Evolutionary conservation across 2,797 vertebrate genomes (phyloP), one percentile per base, ranked within the genome.

Genomic region (Pelodytes ibericus): DNA sequence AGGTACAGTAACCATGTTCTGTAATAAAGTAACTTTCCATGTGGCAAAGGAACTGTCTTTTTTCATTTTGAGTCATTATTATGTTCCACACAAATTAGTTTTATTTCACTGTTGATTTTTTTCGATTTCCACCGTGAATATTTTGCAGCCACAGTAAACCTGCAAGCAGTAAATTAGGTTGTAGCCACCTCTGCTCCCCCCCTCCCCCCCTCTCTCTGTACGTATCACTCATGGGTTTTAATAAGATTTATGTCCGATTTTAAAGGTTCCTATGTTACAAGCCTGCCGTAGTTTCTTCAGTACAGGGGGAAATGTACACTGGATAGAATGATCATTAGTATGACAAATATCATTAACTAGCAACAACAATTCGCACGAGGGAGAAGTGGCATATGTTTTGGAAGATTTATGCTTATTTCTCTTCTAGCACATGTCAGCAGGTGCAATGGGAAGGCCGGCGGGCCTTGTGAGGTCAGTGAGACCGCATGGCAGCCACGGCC

Each of bases 81-180:
- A 62, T 79, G 76, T 73, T 79, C 63, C 70, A 79, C 76, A 72
- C 76, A 79, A 79, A 79, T 73, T 79, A 79, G 70, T 79, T 79
- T 79, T 78, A 71, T 78, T 78, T 67, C 72, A 78, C 51, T 51
- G 64, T 62, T 68, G 56, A 79, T 61, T 79, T 79, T n/a, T n/a
- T 79, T 64, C 63, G 47, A 62, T 66, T 72, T 67, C 63, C 70
- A 72, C 24, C 26, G 24, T 72, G 57, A 72, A 72, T 58, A 49
- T 53, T 53, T 33, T 11, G 60, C 53, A 66, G 53, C 18, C 41
- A 10, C 44, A 29, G 27, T 68, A 41, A 63, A 67, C 58, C 29
- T 24, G 9, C 67, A 25, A 64, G 64, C 64, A 49, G 57, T 79
- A 73, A 73, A 73, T 79, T 68, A 72, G 44, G 26, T 15, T 27